Conservation (phyloP, 37 sponge, comb jelly and placozoan genomes). For the Trichoplax adhaerens region DNA sequence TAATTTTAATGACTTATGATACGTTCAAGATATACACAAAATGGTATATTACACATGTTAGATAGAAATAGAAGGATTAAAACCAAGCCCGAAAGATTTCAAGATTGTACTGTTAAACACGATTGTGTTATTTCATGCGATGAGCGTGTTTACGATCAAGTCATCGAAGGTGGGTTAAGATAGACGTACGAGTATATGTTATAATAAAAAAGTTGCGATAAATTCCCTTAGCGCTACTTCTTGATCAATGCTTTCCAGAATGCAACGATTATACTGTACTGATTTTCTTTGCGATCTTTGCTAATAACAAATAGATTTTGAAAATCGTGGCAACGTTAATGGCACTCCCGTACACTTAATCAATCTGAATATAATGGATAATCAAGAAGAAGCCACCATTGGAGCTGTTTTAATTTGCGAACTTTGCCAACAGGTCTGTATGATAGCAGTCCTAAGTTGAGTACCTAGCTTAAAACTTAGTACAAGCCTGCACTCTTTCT, state of each 20-base stretch:
- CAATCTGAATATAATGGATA: slow-evolving; percentile 89
- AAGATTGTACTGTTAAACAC: slow-evolving; percentile 32
- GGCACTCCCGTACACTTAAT: slow-evolving; percentile 65
- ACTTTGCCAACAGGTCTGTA: slow-evolving; percentile 63
- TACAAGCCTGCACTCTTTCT: no score
- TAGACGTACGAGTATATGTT: no score
- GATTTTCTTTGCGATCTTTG: no score
- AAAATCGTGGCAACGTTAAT: slow-evolving; percentile 17
- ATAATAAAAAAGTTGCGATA: no score
- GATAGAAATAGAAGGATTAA: slow-evolving; percentile 92
- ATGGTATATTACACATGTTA: slow-evolving; percentile 94
- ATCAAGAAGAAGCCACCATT: slow-evolving; percentile 93
- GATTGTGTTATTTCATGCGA: slow-evolving; percentile 81
- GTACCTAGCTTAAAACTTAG: no score
- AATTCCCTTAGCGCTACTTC: no score
- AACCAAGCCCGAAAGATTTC: slow-evolving; percentile 72
- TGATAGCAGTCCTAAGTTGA: no score
- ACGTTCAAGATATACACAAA: slow-evolving; percentile 56
- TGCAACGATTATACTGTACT: no score
- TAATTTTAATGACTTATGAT: no score
- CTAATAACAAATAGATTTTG: slow-evolving; percentile 6
- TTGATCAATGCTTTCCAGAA: no score
- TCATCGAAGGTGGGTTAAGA: slow-evolving; percentile 60
- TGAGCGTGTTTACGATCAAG: slow-evolving; percentile 87
- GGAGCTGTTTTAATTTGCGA: slow-evolving; percentile 78